Conservation (phyloP, 2,888 invertebrate genomes). For the Dolichopus griseipennis region DNA sequence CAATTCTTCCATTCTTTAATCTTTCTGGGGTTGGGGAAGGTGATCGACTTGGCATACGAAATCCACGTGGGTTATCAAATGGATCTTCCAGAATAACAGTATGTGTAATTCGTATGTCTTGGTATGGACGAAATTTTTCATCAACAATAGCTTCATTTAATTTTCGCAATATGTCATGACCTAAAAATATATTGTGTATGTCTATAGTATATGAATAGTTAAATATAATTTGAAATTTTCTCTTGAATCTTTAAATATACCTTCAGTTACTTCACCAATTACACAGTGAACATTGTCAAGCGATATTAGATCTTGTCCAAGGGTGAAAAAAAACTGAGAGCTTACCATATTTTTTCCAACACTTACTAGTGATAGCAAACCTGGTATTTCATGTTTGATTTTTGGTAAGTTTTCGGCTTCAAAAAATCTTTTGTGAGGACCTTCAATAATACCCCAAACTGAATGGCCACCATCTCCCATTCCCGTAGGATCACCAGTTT, state of each 20-base stretch:
- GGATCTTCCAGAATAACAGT: conserved; percentile 95
- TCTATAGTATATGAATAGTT: not conserved
- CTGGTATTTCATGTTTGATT: conserved; percentile 78
- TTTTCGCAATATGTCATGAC: conserved; percentile 66
- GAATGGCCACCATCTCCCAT: conserved; percentile 87
- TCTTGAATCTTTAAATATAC: conserved; percentile 16
- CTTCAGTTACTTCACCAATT: conserved; percentile 92
- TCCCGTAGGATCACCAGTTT: conserved; percentile 93
- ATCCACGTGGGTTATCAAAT: conserved; percentile 74
- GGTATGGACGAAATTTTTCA: conserved; percentile 78
- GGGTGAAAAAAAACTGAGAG: conserved; percentile 93
- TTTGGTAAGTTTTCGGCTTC: conserved; percentile 85
- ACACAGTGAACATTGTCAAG: conserved; percentile 88
- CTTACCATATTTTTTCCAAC: conserved; percentile 83
- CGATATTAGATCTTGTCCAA: conserved; percentile 78
- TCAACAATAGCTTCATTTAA: conserved; percentile 94
- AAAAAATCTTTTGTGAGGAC: conserved; percentile 77
- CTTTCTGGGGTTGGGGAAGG: conserved; percentile 81
- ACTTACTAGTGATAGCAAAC: conserved; percentile 89
- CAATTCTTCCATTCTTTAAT: conserved; percentile 75
- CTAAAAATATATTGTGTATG: conserved; percentile 17
- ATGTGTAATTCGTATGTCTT: conserved; percentile 93
- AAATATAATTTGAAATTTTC: not conserved
- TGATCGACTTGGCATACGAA: conserved; percentile 72
- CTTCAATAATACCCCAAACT: conserved; percentile 77